Evolutionary conservation across 2,888 invertebrate species (phyloP).

Genomic region (Diploptera punctata): DNA sequence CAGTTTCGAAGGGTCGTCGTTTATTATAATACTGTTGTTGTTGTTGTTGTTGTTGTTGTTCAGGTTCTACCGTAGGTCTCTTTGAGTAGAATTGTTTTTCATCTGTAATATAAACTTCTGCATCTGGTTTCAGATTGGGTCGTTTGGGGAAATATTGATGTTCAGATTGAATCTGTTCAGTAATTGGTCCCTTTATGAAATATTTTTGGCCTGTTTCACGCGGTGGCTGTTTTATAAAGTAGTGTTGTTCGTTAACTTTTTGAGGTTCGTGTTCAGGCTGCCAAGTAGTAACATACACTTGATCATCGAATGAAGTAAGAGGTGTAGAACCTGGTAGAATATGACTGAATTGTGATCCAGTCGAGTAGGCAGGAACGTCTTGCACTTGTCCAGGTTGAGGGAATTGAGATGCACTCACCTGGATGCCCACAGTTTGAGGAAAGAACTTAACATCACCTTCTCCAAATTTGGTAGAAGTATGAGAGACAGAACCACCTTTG

Average conservation of each 20-base stretch:
- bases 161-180: background rate
- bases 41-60: too few relatives aligned
- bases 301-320: background rate
- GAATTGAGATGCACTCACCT: background rate
- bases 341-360: background rate
- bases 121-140: too few relatives aligned
- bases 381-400: background rate
- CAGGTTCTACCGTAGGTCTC: too few relatives aligned
- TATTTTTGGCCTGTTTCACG: too few relatives aligned
- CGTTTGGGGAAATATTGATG: background rate
- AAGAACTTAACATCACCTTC: background rate
- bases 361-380: background rate
- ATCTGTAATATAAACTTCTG: too few relatives aligned
- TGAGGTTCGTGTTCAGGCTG: background rate
- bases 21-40: too few relatives aligned
- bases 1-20: too few relatives aligned
- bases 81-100: too few relatives aligned
- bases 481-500: background rate
- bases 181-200: too few relatives aligned
- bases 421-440: constrained; percentile 1
- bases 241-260: background rate
- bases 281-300: background rate
- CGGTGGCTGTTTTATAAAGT: background rate
- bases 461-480: constrained; percentile 1
- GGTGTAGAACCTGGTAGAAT: constrained; percentile 5